Conservation (phyloP, 1,140 invertebrate species). For the Stegodyphus mimosarum region DNA sequence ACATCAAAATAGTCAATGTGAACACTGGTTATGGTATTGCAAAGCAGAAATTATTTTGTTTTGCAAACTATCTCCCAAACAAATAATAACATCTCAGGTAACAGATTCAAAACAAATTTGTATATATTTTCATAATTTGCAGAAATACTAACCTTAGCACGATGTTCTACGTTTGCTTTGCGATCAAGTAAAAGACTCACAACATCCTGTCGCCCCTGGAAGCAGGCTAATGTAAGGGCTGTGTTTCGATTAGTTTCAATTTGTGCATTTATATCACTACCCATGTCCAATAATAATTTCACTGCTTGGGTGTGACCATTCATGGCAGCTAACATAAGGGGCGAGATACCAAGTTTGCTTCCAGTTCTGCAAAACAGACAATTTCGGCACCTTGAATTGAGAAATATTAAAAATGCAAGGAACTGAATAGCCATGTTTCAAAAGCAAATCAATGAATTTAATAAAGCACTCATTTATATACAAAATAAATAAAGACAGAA, state of each 20-base stretch:
- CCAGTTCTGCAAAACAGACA: conserved; percentile 77
- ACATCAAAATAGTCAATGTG: too few species aligned
- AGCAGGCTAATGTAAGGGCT: conserved; percentile 97
- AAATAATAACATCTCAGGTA: too few species aligned
- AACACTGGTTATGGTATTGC: too few species aligned
- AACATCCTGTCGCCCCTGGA: conserved; percentile 98
- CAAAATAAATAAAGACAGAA: too few species aligned
- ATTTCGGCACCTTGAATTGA: conserved; percentile 54
- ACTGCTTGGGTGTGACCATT: conserved; percentile 92
- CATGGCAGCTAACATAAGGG: conserved; percentile 99
- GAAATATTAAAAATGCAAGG: conserved; percentile 47
- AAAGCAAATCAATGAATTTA: neutral
- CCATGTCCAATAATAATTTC: conserved; percentile 92
- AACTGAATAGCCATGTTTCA: neutral
- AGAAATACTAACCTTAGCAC: conserved; percentile 80
- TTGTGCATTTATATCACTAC: conserved; percentile 99
- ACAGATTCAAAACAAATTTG: too few species aligned
- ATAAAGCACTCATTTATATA: neutral
- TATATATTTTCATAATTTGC: too few species aligned
- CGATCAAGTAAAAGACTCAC: conserved; percentile 94
- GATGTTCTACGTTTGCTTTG: conserved; percentile 98
- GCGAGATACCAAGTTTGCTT: conserved; percentile 97
- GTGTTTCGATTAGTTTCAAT: conserved; percentile 99
- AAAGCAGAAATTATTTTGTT: too few species aligned
- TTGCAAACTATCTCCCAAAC: too few species aligned